phyloP scores from a whole-genome alignment of 2,888 invertebrate species.

The Polydrusus tereticollis region DNA sequence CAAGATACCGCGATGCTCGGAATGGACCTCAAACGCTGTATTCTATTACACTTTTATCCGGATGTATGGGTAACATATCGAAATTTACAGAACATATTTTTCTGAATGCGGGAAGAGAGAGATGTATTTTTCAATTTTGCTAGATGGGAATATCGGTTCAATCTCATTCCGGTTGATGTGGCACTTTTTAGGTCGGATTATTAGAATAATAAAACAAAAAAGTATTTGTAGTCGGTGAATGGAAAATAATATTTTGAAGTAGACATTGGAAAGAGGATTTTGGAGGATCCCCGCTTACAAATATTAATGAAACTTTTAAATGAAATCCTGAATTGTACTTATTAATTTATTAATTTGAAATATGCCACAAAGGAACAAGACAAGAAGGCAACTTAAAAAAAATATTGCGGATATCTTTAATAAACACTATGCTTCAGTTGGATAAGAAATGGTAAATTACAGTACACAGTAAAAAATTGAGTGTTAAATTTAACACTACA shows the following conservation, averaged over 20 bases:
- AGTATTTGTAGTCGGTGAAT: neutral
- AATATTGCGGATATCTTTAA: too few relatives aligned
- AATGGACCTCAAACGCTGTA: constrained; percentile 13
- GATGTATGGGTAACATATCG: constrained; percentile 18
- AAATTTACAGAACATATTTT: constrained; percentile 20
- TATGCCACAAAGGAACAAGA: too few relatives aligned
- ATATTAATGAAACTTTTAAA: too few relatives aligned
- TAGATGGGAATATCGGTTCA: neutral
- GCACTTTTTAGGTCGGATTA: neutral
- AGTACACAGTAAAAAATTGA: too few relatives aligned
- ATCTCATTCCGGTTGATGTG: constrained; percentile 1
- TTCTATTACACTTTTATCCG: constrained; percentile 24
- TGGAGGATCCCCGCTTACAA: too few relatives aligned
- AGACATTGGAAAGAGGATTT: neutral
- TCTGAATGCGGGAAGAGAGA: neutral
- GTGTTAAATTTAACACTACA: too few relatives aligned
- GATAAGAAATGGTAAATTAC: too few relatives aligned
- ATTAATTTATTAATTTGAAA: too few relatives aligned
- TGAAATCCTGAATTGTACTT: too few relatives aligned
- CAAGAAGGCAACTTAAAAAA: too few relatives aligned
- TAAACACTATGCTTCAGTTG: too few relatives aligned
- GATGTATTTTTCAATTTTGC: constrained; percentile 19
- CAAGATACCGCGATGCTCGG: constrained; percentile 40
- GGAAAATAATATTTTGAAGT: neutral
- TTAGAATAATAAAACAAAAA: constrained; percentile 3